A percentile compares a stretch with the other conserved stretches of the same genome.
These are phyloP conservation scores for rat (Rattus norvegicus) DNA, from an alignment of 2,113 vertebrate species.

Conservation along the genomic window GRCr8 NC_086022.1:12131001-12131500, in stretches of 20 bases:
- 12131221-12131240: conserved; percentile 75
- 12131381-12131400: conserved; percentile 65
- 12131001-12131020: conserved; percentile 4
- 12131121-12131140: not conserved
- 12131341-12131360: conserved; percentile 72
- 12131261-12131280: conserved; percentile 56
- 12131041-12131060: not conserved
- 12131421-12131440: conserved; percentile 46
- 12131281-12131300: conserved; percentile 69
- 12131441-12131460: conserved; percentile 25
- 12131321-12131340: conserved; percentile 63
- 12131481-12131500: conserved; percentile 68
- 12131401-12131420: conserved; percentile 65
- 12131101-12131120: not conserved
- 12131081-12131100: not conserved
- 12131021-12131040: conserved; percentile 2
- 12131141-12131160: not conserved
- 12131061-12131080: not conserved
- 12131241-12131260: conserved; percentile 66
- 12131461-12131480: conserved; percentile 21
- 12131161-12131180: not conserved
- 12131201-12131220: conserved; percentile 30
- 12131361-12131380: conserved; percentile 72
- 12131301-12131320: conserved; percentile 77
- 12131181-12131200: not conserved